Conservation (phyloP, 2,888 invertebrate species). For the Psylliodes chrysocephalus region DNA sequence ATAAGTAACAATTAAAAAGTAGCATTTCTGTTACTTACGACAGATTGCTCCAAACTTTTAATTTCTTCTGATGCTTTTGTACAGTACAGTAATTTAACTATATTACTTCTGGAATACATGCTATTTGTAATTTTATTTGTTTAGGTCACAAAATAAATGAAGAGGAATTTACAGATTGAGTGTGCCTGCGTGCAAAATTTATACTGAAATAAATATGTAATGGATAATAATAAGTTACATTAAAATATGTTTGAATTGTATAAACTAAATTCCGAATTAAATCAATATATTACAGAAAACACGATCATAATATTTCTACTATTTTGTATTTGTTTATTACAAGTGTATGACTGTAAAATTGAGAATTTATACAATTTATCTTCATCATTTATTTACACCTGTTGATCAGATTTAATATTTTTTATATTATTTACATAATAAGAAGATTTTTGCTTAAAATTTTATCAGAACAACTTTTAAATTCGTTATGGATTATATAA, state of each 20-base stretch:
- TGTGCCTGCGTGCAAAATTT: constrained; percentile 3
- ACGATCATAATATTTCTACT: constrained; percentile 15
- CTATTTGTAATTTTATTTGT: neutral
- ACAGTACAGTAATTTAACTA: constrained; percentile 1
- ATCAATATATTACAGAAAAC: constrained; percentile 18
- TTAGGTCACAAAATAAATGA: neutral
- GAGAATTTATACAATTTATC: constrained; percentile 19
- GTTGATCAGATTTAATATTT: constrained; percentile 17
- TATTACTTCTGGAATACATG: neutral
- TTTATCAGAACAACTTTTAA: constrained; percentile 3
- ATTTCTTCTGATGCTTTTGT: neutral
- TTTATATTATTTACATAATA: neutral
- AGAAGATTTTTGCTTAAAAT: constrained; percentile 1
- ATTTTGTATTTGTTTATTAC: constrained; percentile 21
- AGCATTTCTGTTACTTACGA: neutral
- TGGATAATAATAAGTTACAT: constrained; percentile 12
- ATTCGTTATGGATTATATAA: neutral
- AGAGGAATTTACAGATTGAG: neutral
- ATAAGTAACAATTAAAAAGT: too few species aligned
- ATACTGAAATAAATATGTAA: constrained; percentile 13
- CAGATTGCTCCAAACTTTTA: neutral
- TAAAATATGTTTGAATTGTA: constrained; percentile 19
- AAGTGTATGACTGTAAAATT: constrained; percentile 19
- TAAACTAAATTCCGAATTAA: constrained; percentile 21
- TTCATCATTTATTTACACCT: constrained; percentile 21